Evolutionary conservation across 2,113 vertebrate genomes (phyloP).

Genomic region (Scartelaos histophorus): DNA sequence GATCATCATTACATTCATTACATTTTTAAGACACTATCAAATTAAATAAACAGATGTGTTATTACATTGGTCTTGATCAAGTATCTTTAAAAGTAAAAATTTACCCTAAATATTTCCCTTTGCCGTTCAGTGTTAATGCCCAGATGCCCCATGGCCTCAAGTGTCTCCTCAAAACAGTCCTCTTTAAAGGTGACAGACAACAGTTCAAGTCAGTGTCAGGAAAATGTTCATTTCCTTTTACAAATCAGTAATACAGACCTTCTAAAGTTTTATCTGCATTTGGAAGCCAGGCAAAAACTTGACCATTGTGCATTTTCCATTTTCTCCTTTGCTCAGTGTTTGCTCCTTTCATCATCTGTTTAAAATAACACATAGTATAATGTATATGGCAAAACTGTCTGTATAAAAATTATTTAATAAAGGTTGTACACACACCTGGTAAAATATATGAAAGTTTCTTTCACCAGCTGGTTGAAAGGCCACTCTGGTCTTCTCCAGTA

Average conservation of each 20-base stretch:
- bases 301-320: slow-evolving; percentile 82
- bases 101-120: slow-evolving; percentile 90
- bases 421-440: slow-evolving; percentile 80
- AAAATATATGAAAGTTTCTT: slow-evolving; percentile 98
- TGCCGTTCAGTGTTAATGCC: slow-evolving; percentile 82
- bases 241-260: slow-evolving; percentile 68
- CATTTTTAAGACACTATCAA: neutral
- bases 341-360: slow-evolving; percentile 90
- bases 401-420: neutral
- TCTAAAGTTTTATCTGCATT: slow-evolving; percentile 84
- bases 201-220: neutral
- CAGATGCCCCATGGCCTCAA: slow-evolving; percentile 89
- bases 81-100: neutral
- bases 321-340: slow-evolving; percentile 82
- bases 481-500: slow-evolving; percentile 95
- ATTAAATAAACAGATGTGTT: neutral
- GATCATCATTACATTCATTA: neutral
- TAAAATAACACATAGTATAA: slow-evolving; percentile 16
- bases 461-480: slow-evolving; percentile 84
- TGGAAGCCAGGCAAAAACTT: slow-evolving; percentile 88
- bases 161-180: slow-evolving; percentile 87
- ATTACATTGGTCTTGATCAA: neutral
- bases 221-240: neutral
- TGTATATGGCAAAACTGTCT: neutral
- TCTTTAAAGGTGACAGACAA: slow-evolving; percentile 74